A percentile compares a stretch with the other conserved stretches of the same genome.
Conservation (phyloP, 2,888 invertebrate species). For the Operophtera brumata region DNA sequence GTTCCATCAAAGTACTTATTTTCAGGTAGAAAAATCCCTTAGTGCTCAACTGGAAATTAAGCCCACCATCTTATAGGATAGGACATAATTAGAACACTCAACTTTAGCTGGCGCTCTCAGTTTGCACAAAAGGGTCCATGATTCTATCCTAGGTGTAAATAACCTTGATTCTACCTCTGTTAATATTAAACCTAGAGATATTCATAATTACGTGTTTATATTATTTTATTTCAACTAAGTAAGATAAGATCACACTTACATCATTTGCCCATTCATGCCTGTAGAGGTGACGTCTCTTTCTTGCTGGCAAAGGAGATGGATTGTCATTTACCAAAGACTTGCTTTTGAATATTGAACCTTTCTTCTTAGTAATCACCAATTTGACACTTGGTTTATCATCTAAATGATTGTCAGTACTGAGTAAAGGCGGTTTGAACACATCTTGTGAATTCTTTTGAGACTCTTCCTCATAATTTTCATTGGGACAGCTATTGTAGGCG, state of each 20-base stretch:
- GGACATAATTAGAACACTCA: no score
- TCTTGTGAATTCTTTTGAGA: conserved; percentile 60
- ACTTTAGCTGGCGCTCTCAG: neutral
- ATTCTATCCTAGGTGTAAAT: neutral
- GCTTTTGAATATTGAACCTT: conserved; percentile 94
- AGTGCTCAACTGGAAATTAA: no score
- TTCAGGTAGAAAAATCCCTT: no score
- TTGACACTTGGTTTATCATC: conserved; percentile 83
- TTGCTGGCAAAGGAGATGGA: conserved; percentile 77
- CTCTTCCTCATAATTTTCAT: conserved; percentile 71
- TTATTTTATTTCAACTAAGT: neutral
- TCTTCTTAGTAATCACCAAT: conserved; percentile 88
- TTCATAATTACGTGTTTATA: neutral
- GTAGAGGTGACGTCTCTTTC: conserved; percentile 90
- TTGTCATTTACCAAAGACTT: conserved; percentile 85
- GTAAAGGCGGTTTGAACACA: conserved; percentile 72
- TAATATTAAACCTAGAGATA: neutral
- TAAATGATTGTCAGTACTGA: conserved; percentile 58
- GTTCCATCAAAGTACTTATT: no score
- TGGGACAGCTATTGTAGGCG: conserved; percentile 72
- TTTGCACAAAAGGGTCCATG: no score
- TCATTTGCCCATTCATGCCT: conserved; percentile 95
- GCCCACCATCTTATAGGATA: no score
- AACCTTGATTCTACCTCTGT: neutral
- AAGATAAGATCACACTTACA: conserved; percentile 58